Evolutionary conservation across 2,113 vertebrate genomes (phyloP).

Genomic region (Spea multiplicata): DNA sequence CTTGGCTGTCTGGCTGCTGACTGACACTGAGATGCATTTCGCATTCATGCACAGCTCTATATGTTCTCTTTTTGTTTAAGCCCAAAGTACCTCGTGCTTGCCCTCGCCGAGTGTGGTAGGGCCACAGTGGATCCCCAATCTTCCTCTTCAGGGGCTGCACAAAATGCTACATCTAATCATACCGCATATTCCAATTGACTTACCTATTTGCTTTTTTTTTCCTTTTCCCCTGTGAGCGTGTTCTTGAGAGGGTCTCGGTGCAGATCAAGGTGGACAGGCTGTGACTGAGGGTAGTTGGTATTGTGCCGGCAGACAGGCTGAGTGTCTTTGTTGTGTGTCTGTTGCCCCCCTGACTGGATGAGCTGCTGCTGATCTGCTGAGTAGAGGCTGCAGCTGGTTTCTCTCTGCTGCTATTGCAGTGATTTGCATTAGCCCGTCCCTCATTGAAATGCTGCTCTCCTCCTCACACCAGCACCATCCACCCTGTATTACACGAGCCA

Average conservation of each 20-base stretch:
- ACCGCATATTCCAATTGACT: not conserved
- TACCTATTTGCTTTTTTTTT: constrained; percentile 10
- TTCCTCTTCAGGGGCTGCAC: no score
- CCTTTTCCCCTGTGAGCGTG: not conserved
- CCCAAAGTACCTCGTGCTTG: no score
- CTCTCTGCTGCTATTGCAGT: constrained; percentile 62
- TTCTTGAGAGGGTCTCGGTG: constrained; percentile 3
- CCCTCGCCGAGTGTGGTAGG: no score
- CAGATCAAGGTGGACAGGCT: not conserved
- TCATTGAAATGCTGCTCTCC: constrained; percentile 76
- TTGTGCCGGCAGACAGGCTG: constrained; percentile 54
- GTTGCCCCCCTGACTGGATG: constrained; percentile 50
- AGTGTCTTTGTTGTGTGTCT: constrained; percentile 73
- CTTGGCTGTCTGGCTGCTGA: no score
- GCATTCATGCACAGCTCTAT: no score
- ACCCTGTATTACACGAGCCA: not conserved
- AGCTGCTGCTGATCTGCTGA: constrained; percentile 53
- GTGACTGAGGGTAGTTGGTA: constrained; percentile 42
- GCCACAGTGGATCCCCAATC: no score
- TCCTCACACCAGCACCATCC: constrained; percentile 60
- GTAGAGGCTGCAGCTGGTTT: constrained; percentile 69
- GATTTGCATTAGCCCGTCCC: constrained; percentile 69
- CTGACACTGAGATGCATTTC: no score
- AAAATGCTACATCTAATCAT: no score
- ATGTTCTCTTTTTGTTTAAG: no score